Conservation (phyloP, 2,888 invertebrate genomes). For the Orchesella flavescens region DNA sequence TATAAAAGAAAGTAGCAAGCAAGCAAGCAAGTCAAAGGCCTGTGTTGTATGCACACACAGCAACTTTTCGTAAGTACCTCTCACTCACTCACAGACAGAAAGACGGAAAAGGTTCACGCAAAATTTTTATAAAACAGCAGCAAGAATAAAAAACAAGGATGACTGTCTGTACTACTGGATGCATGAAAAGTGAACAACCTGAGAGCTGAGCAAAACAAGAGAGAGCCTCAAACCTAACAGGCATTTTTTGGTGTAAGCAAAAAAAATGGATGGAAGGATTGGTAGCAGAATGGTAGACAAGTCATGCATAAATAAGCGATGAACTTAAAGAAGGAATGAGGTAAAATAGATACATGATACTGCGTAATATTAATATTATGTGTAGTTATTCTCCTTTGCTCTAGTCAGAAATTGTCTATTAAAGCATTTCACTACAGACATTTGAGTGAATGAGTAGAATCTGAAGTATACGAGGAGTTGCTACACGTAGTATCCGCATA, state of each 20-base stretch:
- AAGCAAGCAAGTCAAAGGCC: constrained; percentile 16
- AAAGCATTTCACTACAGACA: background rate
- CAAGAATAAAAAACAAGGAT: background rate
- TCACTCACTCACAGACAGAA: constrained; percentile 5
- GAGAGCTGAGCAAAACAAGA: constrained; percentile 17
- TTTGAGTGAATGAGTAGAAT: constrained; percentile 9
- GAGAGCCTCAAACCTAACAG: background rate
- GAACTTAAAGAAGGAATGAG: constrained; percentile 25
- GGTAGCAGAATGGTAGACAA: constrained; percentile 42
- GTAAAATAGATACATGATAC: background rate
- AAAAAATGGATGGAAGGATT: constrained; percentile 19
- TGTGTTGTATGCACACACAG: constrained; percentile 4
- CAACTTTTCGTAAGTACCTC: constrained; percentile 1
- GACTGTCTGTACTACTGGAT: background rate
- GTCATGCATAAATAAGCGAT: constrained; percentile 61
- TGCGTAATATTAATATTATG: constrained; percentile 9
- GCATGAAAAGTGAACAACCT: background rate
- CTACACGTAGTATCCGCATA: too few relatives aligned
- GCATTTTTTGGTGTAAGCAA: constrained; percentile 2
- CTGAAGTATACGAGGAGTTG: too few relatives aligned
- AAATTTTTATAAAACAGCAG: constrained; percentile 14
- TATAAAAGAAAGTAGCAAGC: constrained; percentile 3
- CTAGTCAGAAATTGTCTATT: background rate
- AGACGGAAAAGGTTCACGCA: constrained; percentile 26
- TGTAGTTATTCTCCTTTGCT: background rate